phyloP scores from a whole-genome alignment of 2,113 vertebrate species.

The mouse (Mus musculus) region GRCm39 chr11:76222501-76223000 shows the following conservation, averaged over 20 bases:
- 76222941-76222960: background rate
- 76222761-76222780: background rate
- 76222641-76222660: background rate
- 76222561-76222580: background rate
- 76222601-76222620: background rate
- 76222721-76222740: background rate
- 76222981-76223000: conserved; percentile 9
- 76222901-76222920: background rate
- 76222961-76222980: background rate
- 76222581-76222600: background rate
- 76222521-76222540: background rate
- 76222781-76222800: background rate
- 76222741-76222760: background rate
- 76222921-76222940: background rate
- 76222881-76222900: background rate
- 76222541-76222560: background rate
- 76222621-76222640: background rate
- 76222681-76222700: background rate
- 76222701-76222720: background rate
- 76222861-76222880: background rate
- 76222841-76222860: background rate
- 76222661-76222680: background rate
- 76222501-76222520: background rate
- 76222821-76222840: background rate
- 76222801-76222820: background rate